Percentiles rank a stretch among this genome's conserved stretches.
phyloP scores from a whole-genome alignment of 2,113 vertebrate species.

The Apaloderma vittatum region DNA sequence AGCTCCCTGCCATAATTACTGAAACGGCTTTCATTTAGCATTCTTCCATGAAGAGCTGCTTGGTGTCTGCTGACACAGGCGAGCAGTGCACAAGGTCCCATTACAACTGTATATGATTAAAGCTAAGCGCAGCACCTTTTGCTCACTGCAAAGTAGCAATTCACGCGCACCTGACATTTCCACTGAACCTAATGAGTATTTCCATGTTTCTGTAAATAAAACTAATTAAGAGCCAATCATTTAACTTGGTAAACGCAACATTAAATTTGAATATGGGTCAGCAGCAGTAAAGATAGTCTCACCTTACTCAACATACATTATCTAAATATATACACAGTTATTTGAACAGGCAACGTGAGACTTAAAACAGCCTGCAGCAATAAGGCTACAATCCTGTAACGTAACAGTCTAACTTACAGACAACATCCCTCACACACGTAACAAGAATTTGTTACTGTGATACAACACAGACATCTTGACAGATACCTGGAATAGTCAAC shows the following conservation, averaged over 20 bases:
- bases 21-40: conserved; percentile 34
- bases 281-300: conserved; percentile 15
- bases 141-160: not conserved
- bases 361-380: not conserved
- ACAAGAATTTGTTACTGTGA: not conserved
- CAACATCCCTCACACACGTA: not conserved
- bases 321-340: conserved; percentile 71
- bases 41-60: conserved; percentile 27
- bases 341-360: conserved; percentile 37
- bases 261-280: conserved; percentile 70
- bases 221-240: conserved; percentile 34
- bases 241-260: conserved; percentile 52
- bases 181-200: conserved; percentile 2
- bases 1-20: not conserved
- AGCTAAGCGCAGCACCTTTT: not conserved
- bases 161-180: not conserved
- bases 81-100: not conserved
- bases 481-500: not conserved
- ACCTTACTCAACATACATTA: conserved; percentile 62
- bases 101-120: not conserved
- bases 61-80: conserved; percentile 34
- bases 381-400: not conserved
- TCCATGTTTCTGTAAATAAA: conserved; percentile 58
- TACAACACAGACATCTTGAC: not conserved
- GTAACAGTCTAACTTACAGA: not conserved